Base-by-base conservation (phyloP, 2,888 invertebrate genomes). In the Gari tellinella region DNA sequence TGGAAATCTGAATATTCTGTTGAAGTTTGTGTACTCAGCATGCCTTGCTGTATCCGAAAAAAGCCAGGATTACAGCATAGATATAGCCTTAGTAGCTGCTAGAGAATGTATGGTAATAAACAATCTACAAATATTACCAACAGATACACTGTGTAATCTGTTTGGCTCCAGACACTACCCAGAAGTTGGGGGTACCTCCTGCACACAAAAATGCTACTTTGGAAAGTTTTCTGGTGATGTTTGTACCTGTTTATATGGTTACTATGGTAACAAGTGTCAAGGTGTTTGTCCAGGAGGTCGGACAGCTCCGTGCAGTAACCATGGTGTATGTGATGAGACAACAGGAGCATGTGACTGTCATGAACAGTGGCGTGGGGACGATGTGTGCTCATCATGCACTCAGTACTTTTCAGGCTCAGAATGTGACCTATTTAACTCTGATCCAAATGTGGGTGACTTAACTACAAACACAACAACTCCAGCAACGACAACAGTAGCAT, bases 221-320 rank as follows among this genome's bases (percentile, higher is more conserved):
- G 79, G 74, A 21, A 8, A 10, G 37, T 23, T 68, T 38, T 14
- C 15, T 25, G 40, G 69, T 38, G 65, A 21, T 2, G 48, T 37
- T 14, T 66, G 76, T 74, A 7, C 68, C 58, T 60, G 64, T 70
- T 17, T 52, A 57, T 17, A 63, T 64, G 41, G 64, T 62, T 83
- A 82, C 70, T 81, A 70, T 63, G 81, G 81, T 19, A 37, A 56
- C 2, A 46, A 73, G 45, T 86, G 85, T 55, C 53, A 73, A 31
- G 26, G 49, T 21, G 72, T 68, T 41, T 86, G 85, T 64, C 84
- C 85, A 14, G 86, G 86, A 19, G 84, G 85, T 56, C 51, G 60
- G 21, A 1, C 8, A 12, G 72, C 66, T 26, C 57, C 79, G 5
- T 87, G 87, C 55, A 74, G 55, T 41, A 64, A 72, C n/a, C 82